Conservation (phyloP, 1,140 invertebrate genomes). For the Trachelipus rathkii region DNA sequence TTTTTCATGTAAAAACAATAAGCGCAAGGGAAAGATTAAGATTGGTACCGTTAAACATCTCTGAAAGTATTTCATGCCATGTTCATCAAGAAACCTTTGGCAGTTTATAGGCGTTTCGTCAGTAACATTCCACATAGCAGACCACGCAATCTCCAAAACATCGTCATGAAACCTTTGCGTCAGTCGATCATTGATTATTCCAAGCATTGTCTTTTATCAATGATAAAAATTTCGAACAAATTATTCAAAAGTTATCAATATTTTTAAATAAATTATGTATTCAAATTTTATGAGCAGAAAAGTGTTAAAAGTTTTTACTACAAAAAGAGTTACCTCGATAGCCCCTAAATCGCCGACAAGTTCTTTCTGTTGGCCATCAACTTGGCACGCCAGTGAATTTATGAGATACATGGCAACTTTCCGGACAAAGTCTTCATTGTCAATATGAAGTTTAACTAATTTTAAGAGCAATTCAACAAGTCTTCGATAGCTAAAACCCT, state of each 20-base stretch:
- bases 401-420: slow-evolving; percentile 90
- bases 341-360: slow-evolving; percentile 84
- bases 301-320: background rate
- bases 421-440: slow-evolving; percentile 67
- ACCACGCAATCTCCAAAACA: slow-evolving; percentile 95
- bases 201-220: slow-evolving; percentile 70
- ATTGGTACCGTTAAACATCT: slow-evolving; percentile 61
- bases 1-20: background rate
- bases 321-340: slow-evolving; percentile 60
- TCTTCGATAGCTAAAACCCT: slow-evolving; percentile 83
- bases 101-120: slow-evolving; percentile 93
- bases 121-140: slow-evolving; percentile 96
- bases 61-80: slow-evolving; percentile 82
- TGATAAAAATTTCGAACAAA: too few relatives aligned
- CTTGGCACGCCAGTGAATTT: slow-evolving; percentile 92
- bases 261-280: too few relatives aligned
- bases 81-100: slow-evolving; percentile 74
- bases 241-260: too few relatives aligned
- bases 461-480: slow-evolving; percentile 60
- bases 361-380: slow-evolving; percentile 85
- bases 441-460: slow-evolving; percentile 25
- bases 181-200: slow-evolving; percentile 72
- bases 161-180: slow-evolving; percentile 74
- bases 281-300: background rate
- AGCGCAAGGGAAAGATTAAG: background rate